Evolutionary conservation across 2,888 invertebrate genomes (phyloP), one percentile per base, ranked within the genome.

Genomic region (Aphrophora alni): DNA sequence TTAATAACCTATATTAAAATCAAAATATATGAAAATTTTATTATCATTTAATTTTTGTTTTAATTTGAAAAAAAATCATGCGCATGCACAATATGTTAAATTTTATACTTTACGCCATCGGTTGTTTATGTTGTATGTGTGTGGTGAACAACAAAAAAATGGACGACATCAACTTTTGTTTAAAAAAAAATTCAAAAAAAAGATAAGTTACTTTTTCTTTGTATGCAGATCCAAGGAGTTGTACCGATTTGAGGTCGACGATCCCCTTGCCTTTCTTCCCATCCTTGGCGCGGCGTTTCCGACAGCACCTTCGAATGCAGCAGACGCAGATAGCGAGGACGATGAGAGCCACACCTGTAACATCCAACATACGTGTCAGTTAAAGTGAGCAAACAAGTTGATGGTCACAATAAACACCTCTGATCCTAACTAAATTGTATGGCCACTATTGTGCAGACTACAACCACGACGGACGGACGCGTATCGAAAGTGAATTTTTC

Each of bases 161-260:
- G 59, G 59, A 59, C 59, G 59, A 59, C 59, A 59, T 68, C 17
- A 68, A 28, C 38, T 75, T 38, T 75, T 4, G 0, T 24, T 75
- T 38, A 24, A 44, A 51, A 59, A 76, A 68, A 77, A 77, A 33
- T 10, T 24, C 17, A 78, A 74, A 78, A 59, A 70, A 74, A 71
- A 17, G 75, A 70, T 72, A 33, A 77, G 90, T 89, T 93, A 97
- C 98, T 95, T 98, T 98, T 91, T 98, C 98, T 90, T 98, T 98
- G 92, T 97, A 97, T 83, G 98, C 96, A 86, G 97, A 97, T 87
- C 98, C 98, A 85, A 99, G 92, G 81, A 98, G 92, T 88, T 98
- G 98, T 87, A 98, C 98, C 88, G 97, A 97, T 91, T 98, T 98
- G 88, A 98, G 92, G 90, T 98, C 98, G 86, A 98, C 98, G 68